Conservation (phyloP, 2,888 invertebrate genomes). For the Caenorhabditis angaria region DNA sequence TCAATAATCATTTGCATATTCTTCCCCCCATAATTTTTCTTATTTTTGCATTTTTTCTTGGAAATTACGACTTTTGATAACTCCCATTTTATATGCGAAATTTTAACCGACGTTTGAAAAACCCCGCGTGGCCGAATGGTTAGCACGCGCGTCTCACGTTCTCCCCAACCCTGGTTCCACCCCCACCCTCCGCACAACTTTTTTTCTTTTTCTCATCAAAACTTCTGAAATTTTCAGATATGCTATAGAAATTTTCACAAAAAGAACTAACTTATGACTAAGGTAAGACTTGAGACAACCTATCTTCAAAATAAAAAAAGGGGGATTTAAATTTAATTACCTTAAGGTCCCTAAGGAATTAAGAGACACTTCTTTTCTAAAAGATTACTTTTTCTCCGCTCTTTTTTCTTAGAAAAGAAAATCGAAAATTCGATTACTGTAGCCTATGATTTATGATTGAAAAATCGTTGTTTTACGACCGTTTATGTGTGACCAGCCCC, state of each 20-base stretch:
- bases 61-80: no score
- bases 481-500: background rate
- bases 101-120: no score
- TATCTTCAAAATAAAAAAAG: background rate
- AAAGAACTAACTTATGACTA: background rate
- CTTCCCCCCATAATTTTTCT: background rate
- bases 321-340: no score
- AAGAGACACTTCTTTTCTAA: no score
- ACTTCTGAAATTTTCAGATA: background rate
- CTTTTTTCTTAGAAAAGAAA: background rate
- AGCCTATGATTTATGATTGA: no score
- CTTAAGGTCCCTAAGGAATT: no score
- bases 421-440: background rate
- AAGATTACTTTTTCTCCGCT: background rate
- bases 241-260: background rate
- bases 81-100: no score
- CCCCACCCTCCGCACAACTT: no score
- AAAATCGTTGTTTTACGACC: background rate
- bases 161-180: no score
- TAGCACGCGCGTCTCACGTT: no score
- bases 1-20: constrained; percentile 1
- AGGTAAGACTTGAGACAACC: background rate
- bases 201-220: background rate
- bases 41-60: background rate
- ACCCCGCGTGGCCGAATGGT: no score